Evolutionary conservation across 2,888 invertebrate species (phyloP), one percentile per base, ranked within the genome.

Genomic region (Allygus modestus): DNA sequence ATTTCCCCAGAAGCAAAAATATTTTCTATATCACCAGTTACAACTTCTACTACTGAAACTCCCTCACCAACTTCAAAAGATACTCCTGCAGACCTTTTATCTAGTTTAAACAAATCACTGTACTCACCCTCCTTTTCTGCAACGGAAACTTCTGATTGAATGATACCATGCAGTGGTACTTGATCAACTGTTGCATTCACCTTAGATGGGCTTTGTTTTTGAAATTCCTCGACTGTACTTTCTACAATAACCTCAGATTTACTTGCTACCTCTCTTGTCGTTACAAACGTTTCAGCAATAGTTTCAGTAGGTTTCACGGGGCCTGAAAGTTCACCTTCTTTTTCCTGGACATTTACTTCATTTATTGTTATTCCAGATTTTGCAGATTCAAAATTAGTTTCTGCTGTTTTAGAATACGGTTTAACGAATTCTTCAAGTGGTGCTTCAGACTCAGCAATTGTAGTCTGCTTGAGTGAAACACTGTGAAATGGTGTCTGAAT

Each of bases 121-220:
- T 94, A 90, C 61, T 90, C 88, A 69, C 90, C 85, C 88, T 91
- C 92, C 26, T 88, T 89, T 88, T 92, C 92, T 86, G 89, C 89
- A 12, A 90, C 87, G 26, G 88, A 84, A 26, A 90, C 88, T 88
- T 92, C 90, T 17, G 89, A 91, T 88, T 90, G 89, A 37, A 90
- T 89, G 0, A 92, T 85, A 86, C 91, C 89, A 87, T 92, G 91
- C 46, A 91, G 88, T 7, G 88, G 88, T 15, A 87, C 41, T 65
- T 86, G 87, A 20, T 86, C 85, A 26, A 87, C 61, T 0, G 89
- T 91, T 86, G 89, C 89, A 88, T 90, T 92, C 51, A 91, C 92
- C 54, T 89, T 75, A 61, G 85, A 82, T 73, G 84, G 86, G 41
- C 82, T 71, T 85, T 86, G 71, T 5, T 51, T 77, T 15, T 79